These are phyloP conservation scores for Elymnias hypermnestra DNA, from an alignment of 1,140 invertebrate genomes.

Conservation along the genomic window DNA sequence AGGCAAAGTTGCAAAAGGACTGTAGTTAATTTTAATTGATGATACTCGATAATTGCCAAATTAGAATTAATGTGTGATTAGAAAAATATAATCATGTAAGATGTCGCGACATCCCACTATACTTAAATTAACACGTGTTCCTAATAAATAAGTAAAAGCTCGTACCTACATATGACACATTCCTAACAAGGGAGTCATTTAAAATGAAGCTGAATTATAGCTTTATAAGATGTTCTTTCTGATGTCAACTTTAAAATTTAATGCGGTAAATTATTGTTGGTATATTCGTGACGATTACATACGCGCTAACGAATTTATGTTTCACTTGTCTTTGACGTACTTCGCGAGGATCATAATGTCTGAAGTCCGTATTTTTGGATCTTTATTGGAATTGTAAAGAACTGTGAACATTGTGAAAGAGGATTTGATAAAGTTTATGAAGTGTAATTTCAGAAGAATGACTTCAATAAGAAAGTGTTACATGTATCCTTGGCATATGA, in stretches of 20 bases:
- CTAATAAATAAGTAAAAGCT: slow-evolving; percentile 12
- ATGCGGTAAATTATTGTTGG: slow-evolving; percentile 57
- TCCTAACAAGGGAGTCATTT: slow-evolving; percentile 42
- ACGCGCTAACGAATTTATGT: slow-evolving; percentile 70
- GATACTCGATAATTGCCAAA: no score
- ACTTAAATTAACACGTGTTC: slow-evolving; percentile 11
- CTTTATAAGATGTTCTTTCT: slow-evolving; percentile 72
- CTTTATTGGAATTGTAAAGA: slow-evolving; percentile 60
- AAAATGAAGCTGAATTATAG: slow-evolving; percentile 54
- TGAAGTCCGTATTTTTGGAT: slow-evolving; percentile 53
- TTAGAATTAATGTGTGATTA: no score
- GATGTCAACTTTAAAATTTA: slow-evolving; percentile 75
- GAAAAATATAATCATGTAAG: no score
- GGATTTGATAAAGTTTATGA: slow-evolving; percentile 47
- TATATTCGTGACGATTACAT: slow-evolving; percentile 65
- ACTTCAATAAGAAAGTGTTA: no score
- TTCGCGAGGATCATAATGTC: slow-evolving; percentile 53
- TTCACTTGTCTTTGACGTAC: slow-evolving; percentile 48
- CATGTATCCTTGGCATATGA: no score
- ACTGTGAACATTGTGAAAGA: slow-evolving; percentile 43
- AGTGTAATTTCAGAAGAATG: slow-evolving; percentile 20
- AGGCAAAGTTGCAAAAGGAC: no score
- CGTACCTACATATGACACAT: slow-evolving; percentile 33
- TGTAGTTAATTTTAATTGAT: no score
- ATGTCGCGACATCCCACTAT: neutral